A percentile compares a stretch with the other conserved stretches of the same genome.
Evolutionary conservation across 1,140 invertebrate species (phyloP).

Genomic region (Brachionus rubens): DNA sequence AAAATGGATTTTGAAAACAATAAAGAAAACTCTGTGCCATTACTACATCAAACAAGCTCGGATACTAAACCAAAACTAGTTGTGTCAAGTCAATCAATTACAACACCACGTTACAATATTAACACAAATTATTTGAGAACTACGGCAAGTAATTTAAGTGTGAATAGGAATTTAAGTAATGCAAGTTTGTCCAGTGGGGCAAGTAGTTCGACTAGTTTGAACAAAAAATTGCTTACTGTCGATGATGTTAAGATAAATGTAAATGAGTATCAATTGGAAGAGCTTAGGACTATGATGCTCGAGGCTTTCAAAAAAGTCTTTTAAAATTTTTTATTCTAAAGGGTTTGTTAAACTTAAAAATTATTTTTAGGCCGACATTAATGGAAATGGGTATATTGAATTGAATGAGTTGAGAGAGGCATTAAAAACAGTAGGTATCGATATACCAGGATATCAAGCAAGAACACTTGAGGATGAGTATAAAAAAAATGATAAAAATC

Average conservation of each 20-base stretch:
- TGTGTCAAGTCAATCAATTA: neutral
- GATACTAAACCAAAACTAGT: neutral
- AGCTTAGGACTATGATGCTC: constrained; percentile 19
- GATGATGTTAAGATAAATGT: constrained; percentile 3
- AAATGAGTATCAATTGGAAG: constrained; percentile 5
- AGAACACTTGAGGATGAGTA: constrained; percentile 83
- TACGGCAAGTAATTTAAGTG: neutral
- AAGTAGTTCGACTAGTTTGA: neutral
- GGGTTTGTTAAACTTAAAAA: neutral
- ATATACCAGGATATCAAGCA: constrained; percentile 86
- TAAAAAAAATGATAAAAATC: constrained; percentile 68
- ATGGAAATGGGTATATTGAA: constrained; percentile 84
- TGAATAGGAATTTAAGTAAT: neutral
- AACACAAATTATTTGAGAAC: neutral
- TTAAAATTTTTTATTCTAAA: no score
- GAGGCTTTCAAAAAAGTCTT: constrained; percentile 39
- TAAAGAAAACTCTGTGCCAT: neutral
- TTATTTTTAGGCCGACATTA: constrained; percentile 69
- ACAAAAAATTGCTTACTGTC: neutral
- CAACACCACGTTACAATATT: neutral
- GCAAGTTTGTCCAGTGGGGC: neutral
- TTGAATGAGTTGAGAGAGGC: constrained; percentile 81
- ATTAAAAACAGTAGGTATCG: constrained; percentile 83
- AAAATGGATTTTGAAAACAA: neutral
- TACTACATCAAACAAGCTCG: neutral